Evolutionary conservation across 1,140 invertebrate genomes (phyloP), one percentile per base, ranked within the genome.

Genomic region (Formica exsecta): DNA sequence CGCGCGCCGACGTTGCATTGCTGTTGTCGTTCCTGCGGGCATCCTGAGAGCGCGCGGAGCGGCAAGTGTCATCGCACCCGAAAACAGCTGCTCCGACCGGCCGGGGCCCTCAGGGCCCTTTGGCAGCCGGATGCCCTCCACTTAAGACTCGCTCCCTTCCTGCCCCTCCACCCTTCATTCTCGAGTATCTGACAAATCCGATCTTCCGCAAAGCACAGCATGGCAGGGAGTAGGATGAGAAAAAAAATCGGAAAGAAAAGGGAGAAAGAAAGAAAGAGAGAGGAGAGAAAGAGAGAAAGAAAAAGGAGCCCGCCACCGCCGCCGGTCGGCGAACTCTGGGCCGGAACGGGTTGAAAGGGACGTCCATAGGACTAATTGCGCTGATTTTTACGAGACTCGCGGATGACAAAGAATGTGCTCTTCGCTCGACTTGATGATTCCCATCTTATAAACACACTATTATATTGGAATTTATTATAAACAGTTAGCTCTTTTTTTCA

Each of bases 11-110:
- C 5, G 16, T 80, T 79, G 76, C 76, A 54, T 41, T 75, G 71
- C 51, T 48, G 57, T 84, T 74, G 80, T 57, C 80, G 41, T 84
- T 85, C 71, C 81, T 76, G 81, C 73, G 57, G 71, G 70, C 89
- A 90, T 84, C 59, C 73, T 85, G 54, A 74, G 70, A 74, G 80
- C 68, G 71, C 44, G 70, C 80, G 59, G 71, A 29, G 22, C 90
- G 89, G 89, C 74, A 92, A 93, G 92, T 93, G 92, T 93, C 92
- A 92, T 93, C 92, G 92, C 92, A 92, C 92, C 89, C 90, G 70
- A 92, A 92, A 93, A 93, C 92, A 93, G 92, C 92, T 93, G 92
- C 92, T 88, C 90, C 48, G 80, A 71, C 68, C 92, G 89, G 83
- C 91, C 83, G 75, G 89, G 88, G 89, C 91, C 91, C 87, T 89